Percentiles rank a stretch among this genome's conserved stretches.
phyloP scores from a whole-genome alignment of 2,113 vertebrate genomes.

The Muntiacus muntjak region DNA sequence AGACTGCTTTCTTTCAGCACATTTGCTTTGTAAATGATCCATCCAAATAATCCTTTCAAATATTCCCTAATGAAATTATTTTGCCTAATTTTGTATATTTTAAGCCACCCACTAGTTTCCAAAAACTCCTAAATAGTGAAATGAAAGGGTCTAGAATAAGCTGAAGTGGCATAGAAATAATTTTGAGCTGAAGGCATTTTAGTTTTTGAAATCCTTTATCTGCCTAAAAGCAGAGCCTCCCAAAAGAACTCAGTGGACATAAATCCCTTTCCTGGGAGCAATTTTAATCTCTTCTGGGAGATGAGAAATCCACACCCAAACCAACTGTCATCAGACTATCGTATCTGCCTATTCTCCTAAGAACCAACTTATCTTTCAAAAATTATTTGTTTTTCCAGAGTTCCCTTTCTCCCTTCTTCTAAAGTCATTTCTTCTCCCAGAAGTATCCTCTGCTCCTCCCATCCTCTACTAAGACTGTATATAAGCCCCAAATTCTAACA shows the following conservation, averaged over 20 bases:
- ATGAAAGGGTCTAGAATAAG: background rate
- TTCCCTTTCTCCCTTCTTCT: background rate
- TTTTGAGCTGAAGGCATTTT: background rate
- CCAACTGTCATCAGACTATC: background rate
- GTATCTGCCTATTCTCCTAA: background rate
- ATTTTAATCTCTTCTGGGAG: background rate
- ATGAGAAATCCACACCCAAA: background rate
- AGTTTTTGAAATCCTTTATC: background rate
- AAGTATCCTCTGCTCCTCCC: background rate
- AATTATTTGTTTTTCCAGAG: background rate
- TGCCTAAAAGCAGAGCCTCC: background rate
- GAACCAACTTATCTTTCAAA: background rate
- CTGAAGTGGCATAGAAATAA: background rate
- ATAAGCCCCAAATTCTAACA: background rate
- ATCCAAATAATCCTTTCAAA: background rate
- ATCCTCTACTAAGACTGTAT: background rate
- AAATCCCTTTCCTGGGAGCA: background rate
- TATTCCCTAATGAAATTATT: background rate
- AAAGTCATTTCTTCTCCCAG: background rate
- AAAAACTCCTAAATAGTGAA: background rate
- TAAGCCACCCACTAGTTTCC: background rate
- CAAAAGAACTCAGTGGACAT: background rate
- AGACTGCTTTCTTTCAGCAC: background rate
- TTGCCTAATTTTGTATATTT: background rate
- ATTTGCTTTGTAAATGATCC: background rate